Conservation (phyloP, 2,113 vertebrate genomes). For the Panthera leo region DNA sequence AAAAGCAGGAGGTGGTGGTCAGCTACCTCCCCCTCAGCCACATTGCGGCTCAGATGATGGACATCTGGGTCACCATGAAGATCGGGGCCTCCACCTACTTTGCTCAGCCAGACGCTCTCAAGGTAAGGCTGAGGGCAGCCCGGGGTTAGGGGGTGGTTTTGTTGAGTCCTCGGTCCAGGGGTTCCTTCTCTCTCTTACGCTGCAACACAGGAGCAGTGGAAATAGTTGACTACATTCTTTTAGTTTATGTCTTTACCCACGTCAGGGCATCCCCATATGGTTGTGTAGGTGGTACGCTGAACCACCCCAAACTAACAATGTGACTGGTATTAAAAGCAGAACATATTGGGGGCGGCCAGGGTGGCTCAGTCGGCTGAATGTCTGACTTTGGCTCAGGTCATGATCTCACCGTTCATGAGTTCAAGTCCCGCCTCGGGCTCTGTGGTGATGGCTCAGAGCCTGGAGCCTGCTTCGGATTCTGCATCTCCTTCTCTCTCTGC, state of each 20-base stretch:
- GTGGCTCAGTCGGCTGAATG: too few relatives aligned
- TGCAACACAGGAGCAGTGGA: not conserved
- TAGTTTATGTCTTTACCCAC: not conserved
- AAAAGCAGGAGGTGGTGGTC: constrained; percentile 89
- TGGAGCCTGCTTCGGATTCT: too few relatives aligned
- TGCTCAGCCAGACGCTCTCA: constrained; percentile 93
- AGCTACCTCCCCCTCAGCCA: constrained; percentile 98
- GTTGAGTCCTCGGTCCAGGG: rapidly evolving
- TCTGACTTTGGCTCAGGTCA: too few relatives aligned
- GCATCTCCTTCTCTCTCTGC: too few relatives aligned
- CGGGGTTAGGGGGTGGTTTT: rapidly evolving
- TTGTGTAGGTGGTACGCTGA: not conserved
- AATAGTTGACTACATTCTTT: not conserved
- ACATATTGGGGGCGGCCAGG: too few relatives aligned
- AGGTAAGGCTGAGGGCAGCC: constrained; percentile 84
- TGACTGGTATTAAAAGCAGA: not conserved
- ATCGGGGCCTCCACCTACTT: constrained; percentile 88
- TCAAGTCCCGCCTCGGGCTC: too few relatives aligned
- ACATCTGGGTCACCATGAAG: constrained; percentile 92
- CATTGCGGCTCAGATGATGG: constrained; percentile 93
- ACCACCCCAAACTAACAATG: not conserved
- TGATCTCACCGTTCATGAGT: too few relatives aligned
- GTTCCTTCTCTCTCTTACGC: not conserved
- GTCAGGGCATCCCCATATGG: not conserved
- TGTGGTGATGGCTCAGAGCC: too few relatives aligned